Base-by-base conservation (phyloP, 92 coral and sea anemone genomes). In the Pocillopora grandis region DNA sequence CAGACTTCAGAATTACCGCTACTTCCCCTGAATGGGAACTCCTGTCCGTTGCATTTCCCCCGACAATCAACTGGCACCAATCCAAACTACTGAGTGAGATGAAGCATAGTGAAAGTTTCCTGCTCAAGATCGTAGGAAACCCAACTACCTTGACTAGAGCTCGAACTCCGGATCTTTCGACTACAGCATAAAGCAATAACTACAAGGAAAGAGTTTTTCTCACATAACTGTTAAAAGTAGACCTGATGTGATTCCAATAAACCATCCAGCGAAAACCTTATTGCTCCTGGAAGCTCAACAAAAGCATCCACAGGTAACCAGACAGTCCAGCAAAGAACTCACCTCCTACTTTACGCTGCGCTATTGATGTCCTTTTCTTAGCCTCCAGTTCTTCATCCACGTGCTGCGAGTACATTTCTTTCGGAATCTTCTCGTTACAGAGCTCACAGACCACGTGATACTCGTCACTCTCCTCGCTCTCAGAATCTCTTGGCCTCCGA, bases 401-500 rank as follows among this genome's bases (percentile, higher is more conserved):
- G 66, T 84, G 88, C 36, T 76, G 20, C 48, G 36, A 36, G 36
- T 76, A 84, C 37, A 72, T 0, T 66, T 74, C 88, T 80, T 84
- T 84, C 18, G 83, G 82, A 55, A 84, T 66, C 37, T 58, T 76
- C 76, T 84, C 18, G 11, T 66, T 21, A 62, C 88, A 84, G 5
- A 84, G 57, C 59, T 56, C 13, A 71, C 88, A 84, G 19, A 83
- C 72, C 10, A 74, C 75, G 2, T 42, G 49, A 17, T 18, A 4
- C 52, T 83, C 86, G 56, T 83, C 86, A 56, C 86, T 73, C 13
- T 75, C 86, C 17, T 83, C 86, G 65, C 86, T 83, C 27, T 27
- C 80, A 3, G 86, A 83, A 65, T 62, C 72, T 58, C 74, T 62
- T 33, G 9, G 42, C 18, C 72, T 71, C 3, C 86, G 66, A 52